These are phyloP conservation scores for Ceratina japonica DNA, from an alignment of 1,140 invertebrate genomes.

Conservation along the genomic window DNA sequence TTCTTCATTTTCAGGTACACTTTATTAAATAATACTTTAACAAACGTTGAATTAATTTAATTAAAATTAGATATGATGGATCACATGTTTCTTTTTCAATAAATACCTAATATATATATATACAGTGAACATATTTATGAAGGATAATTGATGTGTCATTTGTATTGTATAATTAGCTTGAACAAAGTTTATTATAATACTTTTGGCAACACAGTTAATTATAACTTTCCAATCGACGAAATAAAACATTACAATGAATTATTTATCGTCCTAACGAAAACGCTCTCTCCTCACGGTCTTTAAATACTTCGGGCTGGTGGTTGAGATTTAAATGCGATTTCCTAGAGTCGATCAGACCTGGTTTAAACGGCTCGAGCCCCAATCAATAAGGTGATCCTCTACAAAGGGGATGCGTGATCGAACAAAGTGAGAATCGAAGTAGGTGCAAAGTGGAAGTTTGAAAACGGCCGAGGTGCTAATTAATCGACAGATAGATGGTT, in stretches of 20 bases:
- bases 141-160: slow-evolving; percentile 9
- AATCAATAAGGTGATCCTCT: too few species aligned
- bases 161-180: slow-evolving; percentile 4
- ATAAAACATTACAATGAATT: slow-evolving; percentile 15
- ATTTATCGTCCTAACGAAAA: not conserved
- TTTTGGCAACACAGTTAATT: slow-evolving; percentile 14
- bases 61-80: slow-evolving; percentile 4
- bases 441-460: not conserved
- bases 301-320: too few species aligned
- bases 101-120: not conserved
- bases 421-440: not conserved
- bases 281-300: not conserved
- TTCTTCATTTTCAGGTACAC: not conserved
- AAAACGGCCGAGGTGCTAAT: not conserved
- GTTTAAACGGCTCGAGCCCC: too few species aligned
- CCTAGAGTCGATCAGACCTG: too few species aligned
- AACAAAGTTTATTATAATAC: slow-evolving; percentile 5
- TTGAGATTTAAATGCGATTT: too few species aligned
- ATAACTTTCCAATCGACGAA: slow-evolving; percentile 9
- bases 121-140: not conserved
- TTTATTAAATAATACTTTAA: not conserved
- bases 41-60: not conserved
- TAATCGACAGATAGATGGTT: slow-evolving; percentile 23
- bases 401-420: too few species aligned
- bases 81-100: slow-evolving; percentile 13